A percentile compares a stretch with the other conserved stretches of the same genome.
These are phyloP conservation scores for Magallana ariakensis DNA, from an alignment of 1,140 invertebrate genomes.

Conservation along the genomic window DNA sequence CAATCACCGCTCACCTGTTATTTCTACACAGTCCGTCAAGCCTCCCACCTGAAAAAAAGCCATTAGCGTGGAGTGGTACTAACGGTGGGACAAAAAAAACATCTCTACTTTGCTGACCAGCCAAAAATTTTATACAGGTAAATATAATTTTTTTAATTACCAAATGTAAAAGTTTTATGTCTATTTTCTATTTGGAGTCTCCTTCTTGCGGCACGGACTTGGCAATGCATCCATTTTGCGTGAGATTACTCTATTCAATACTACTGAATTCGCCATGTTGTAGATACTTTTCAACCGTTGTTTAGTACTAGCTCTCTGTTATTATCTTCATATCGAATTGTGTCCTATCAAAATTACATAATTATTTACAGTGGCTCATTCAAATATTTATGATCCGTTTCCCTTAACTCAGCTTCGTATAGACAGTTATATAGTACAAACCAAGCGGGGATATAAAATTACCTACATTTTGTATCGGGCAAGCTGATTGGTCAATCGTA, in stretches of 20 bases:
- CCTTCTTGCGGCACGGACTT: too few species aligned
- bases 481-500: constrained; percentile 3
- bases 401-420: background rate
- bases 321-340: background rate
- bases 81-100: too few species aligned
- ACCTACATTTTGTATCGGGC: constrained; percentile 32
- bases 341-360: background rate
- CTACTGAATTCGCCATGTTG: too few species aligned
- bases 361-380: constrained; percentile 7
- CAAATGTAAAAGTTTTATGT: too few species aligned
- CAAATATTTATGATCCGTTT: constrained; percentile 35
- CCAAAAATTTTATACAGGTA: too few species aligned
- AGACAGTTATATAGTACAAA: background rate
- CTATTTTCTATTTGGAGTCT: too few species aligned
- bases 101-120: too few species aligned
- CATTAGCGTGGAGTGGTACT: background rate
- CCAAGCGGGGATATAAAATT: constrained; percentile 8
- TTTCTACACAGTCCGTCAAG: background rate
- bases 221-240: too few species aligned
- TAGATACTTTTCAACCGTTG: too few species aligned
- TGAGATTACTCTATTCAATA: too few species aligned
- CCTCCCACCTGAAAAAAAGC: background rate
- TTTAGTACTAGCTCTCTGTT: too few species aligned
- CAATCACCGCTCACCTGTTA: constrained; percentile 6
- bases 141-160: too few species aligned